A percentile compares a stretch with the other conserved stretches of the same genome.
phyloP scores from a whole-genome alignment of 2,888 invertebrate genomes.

The Torymus tubicola region DNA sequence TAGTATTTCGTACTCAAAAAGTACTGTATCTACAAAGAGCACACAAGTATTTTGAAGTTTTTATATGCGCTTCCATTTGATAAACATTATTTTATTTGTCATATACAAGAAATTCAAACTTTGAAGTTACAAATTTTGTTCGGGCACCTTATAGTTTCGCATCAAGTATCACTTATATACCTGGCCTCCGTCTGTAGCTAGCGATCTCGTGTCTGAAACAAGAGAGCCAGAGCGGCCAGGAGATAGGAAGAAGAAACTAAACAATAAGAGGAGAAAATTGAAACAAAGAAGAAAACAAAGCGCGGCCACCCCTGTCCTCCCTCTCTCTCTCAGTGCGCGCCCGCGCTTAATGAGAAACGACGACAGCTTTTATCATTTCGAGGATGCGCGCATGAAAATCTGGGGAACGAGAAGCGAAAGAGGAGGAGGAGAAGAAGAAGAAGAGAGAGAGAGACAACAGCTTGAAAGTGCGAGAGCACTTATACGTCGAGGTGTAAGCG shows the following conservation, averaged over 20 bases:
- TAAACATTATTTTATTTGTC: no score
- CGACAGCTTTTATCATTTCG: constrained; percentile 21
- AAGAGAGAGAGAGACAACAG: not conserved
- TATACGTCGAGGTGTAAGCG: not conserved
- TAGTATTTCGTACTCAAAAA: no score
- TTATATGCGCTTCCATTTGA: no score
- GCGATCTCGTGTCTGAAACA: no score
- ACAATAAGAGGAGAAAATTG: constrained; percentile 10
- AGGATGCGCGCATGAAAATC: not conserved
- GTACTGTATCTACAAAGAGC: no score
- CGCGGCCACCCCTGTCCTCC: not conserved
- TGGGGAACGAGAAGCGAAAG: not conserved
- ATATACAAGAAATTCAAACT: no score
- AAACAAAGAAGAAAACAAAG: constrained; percentile 23
- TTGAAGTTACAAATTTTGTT: no score
- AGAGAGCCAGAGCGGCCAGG: not conserved
- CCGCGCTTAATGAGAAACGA: constrained; percentile 24
- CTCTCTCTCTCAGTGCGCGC: not conserved
- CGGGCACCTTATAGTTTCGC: no score
- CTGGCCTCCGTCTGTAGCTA: no score
- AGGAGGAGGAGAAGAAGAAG: not conserved
- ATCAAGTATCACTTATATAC: no score
- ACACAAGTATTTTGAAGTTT: no score
- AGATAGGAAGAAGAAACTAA: not conserved
- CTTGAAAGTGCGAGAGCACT: no score